Evolutionary conservation across 2,113 vertebrate genomes (phyloP).

Genomic region (Semicossyphus pulcher): DNA sequence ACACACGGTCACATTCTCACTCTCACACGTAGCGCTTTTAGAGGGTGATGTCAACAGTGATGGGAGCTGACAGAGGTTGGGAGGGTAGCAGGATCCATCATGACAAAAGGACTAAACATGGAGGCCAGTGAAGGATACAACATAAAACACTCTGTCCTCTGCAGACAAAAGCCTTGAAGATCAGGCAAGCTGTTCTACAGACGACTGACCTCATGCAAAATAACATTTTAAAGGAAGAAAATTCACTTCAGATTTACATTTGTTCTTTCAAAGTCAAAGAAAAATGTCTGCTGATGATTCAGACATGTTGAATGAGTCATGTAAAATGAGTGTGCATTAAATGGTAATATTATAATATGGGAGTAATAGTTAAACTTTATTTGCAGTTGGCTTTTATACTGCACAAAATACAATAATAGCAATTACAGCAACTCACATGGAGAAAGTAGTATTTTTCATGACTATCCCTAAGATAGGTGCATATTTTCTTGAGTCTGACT

Average conservation of each 20-base stretch:
- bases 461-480: too few relatives aligned
- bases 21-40: neutral
- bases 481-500: too few relatives aligned
- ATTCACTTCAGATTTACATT: too few relatives aligned
- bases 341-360: too few relatives aligned
- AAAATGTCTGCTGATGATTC: too few relatives aligned
- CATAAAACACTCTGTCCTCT: constrained; percentile 42
- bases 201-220: neutral
- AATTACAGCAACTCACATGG: too few relatives aligned
- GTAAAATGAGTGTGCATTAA: too few relatives aligned
- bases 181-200: neutral
- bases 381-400: neutral
- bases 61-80: constrained; percentile 60
- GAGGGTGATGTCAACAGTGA: constrained; percentile 38
- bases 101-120: constrained; percentile 50
- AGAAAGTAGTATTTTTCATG: too few relatives aligned
- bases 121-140: constrained; percentile 21
- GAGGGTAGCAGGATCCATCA: constrained; percentile 43
- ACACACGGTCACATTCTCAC: neutral
- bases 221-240: too few relatives aligned
- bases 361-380: neutral
- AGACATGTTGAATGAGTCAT: neutral
- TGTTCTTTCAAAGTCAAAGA: too few relatives aligned
- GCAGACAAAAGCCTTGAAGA: constrained; percentile 23
- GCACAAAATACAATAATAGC: too few relatives aligned